Evolutionary conservation across 2,113 vertebrate species (phyloP), one percentile per base, ranked within the genome.

Genomic region (Strigops habroptila): DNA sequence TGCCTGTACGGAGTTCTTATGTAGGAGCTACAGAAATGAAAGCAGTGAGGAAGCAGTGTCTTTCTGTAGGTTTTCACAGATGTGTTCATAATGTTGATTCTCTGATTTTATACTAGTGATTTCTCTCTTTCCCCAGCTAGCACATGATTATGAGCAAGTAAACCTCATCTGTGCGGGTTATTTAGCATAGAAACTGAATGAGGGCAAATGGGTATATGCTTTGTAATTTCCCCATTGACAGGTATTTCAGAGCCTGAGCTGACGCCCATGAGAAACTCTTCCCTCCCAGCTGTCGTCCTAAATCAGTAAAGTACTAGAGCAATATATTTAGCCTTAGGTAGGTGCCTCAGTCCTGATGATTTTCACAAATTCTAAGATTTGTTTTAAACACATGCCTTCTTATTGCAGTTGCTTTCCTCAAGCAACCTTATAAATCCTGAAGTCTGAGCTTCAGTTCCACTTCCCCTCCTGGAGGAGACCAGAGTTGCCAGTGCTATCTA

Each of bases 381-480:
- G 28, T 86, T 83, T 94, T 60, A 80, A 93, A 64, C 37, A 57
- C 62, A 51, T 13, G 33, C 15, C 24, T 93, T 86, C 67, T 88
- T 93, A 77, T 60, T 88, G 46, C 43, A 53, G 27, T 82, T 92
- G 48, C 80, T 96, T 94, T 95, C 77, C 62, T 82, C 21, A 68
- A 94, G 63, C 46, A 82, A 69, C 28, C 90, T 87, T 79, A 86
- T 80, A 91, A 88, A 80, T 91, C 73, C 64, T 81, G 1, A 13
- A 35, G 31, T 70, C 57, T 82, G 55, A 93, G 9, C 64, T 92
- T 88, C 76, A 68, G 48, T 74, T 86, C 82, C 17, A 67, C 44
- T 84, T 93, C 49, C 15, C 31, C 27, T 88, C 48, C 68, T 84
- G 80, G 62, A 91, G 65, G 82, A 92, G 43, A n/a, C 24, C 3